Evolutionary conservation across 2,113 vertebrate species (phyloP).

Genomic region (Phaetusa simplex): DNA sequence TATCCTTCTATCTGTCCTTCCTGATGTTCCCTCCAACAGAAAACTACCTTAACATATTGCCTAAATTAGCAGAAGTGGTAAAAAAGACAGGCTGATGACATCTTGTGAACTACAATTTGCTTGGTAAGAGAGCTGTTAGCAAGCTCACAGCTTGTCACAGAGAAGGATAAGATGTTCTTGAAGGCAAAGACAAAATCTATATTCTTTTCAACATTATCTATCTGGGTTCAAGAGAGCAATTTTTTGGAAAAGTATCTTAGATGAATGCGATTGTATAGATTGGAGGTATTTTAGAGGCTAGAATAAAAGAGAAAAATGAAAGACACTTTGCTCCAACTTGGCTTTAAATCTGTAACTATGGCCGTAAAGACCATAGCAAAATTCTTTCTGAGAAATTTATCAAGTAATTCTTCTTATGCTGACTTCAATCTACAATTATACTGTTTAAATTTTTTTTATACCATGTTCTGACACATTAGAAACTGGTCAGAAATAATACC

Average conservation of each 20-base stretch:
- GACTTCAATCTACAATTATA: not conserved
- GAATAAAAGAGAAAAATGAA: not conserved
- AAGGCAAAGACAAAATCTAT: slow-evolving; percentile 57
- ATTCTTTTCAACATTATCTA: slow-evolving; percentile 51
- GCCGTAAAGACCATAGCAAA: not conserved
- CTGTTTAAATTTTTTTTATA: not conserved
- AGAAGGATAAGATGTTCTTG: slow-evolving; percentile 64
- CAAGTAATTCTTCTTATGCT: not conserved
- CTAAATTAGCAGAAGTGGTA: slow-evolving; percentile 69
- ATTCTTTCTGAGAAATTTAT: not conserved
- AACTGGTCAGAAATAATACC: not conserved
- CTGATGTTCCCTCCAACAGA: slow-evolving; percentile 63
- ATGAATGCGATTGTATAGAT: not conserved
- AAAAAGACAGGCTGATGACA: slow-evolving; percentile 71
- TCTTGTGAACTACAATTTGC: slow-evolving; percentile 67
- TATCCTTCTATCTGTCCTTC: slow-evolving; percentile 55
- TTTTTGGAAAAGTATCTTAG: not conserved
- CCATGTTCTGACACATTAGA: not conserved
- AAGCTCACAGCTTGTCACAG: slow-evolving; percentile 70
- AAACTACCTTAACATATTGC: slow-evolving; percentile 72
- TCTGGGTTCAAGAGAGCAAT: slow-evolving; percentile 34
- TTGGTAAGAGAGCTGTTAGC: slow-evolving; percentile 72
- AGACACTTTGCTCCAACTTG: not conserved
- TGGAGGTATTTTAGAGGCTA: not conserved
- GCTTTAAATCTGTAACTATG: not conserved